Evolutionary conservation across 1,140 invertebrate genomes (phyloP).

Genomic region (Popillia japonica): DNA sequence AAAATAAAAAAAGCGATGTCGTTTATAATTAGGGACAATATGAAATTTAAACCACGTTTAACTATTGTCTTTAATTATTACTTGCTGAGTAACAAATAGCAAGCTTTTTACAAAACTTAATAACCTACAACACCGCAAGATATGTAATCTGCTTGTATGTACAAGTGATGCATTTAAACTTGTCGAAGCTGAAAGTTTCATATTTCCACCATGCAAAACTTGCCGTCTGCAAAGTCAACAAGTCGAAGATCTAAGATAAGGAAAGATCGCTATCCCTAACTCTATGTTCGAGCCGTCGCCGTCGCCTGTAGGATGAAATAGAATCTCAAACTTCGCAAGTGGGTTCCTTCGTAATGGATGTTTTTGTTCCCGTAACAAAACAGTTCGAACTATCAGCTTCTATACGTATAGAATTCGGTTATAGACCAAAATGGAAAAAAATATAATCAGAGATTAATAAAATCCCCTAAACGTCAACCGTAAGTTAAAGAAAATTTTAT

Average conservation of each 20-base stretch:
- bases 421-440: background rate
- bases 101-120: too few relatives aligned
- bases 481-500: background rate
- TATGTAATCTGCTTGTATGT: too few relatives aligned
- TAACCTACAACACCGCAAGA: too few relatives aligned
- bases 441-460: background rate
- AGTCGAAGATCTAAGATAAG: background rate
- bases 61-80: too few relatives aligned
- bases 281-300: background rate
- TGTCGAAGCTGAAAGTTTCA: background rate
- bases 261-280: background rate
- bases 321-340: slow-evolving; percentile 24
- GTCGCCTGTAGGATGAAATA: background rate
- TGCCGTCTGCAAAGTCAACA: background rate
- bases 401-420: background rate
- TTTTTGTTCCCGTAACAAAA: slow-evolving; percentile 2
- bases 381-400: background rate
- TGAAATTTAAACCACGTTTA: too few relatives aligned
- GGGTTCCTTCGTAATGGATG: background rate
- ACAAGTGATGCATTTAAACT: background rate
- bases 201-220: slow-evolving; percentile 24
- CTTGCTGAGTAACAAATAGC: too few relatives aligned
- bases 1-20: too few relatives aligned
- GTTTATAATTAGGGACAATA: too few relatives aligned
- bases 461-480: background rate